Conservation (phyloP, 2,797 vertebrate genomes). For the Setipinna tenuifilis region DNA sequence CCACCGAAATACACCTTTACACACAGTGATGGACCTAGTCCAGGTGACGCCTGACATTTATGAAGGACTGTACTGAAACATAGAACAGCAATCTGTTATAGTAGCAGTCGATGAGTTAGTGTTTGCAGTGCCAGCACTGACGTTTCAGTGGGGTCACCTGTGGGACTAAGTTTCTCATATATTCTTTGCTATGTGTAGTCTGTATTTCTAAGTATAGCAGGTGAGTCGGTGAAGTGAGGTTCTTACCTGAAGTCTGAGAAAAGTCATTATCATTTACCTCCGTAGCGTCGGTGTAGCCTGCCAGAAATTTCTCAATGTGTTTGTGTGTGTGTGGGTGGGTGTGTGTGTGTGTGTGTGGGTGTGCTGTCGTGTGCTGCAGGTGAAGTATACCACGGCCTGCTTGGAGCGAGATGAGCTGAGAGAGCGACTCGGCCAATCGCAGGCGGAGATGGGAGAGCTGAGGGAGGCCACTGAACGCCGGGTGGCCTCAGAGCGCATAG, state of each 20-base stretch:
- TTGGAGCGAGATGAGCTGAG: constrained; percentile 79
- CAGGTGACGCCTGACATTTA: no score
- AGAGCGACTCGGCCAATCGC: constrained; percentile 70
- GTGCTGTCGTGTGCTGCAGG: constrained; percentile 64
- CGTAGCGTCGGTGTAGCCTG: background rate
- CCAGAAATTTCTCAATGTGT: background rate
- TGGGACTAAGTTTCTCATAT: no score
- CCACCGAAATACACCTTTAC: no score
- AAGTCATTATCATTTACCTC: background rate
- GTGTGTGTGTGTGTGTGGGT: background rate
- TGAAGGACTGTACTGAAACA: no score
- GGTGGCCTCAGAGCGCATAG: constrained; percentile 82
- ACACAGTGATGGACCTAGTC: no score
- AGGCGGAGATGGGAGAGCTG: constrained; percentile 80
- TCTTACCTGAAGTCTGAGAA: no score
- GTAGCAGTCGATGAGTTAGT: no score
- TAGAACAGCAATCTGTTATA: no score
- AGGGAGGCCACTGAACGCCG: constrained; percentile 79
- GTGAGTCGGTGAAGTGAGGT: no score
- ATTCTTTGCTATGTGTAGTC: background rate
- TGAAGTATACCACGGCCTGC: constrained; percentile 79
- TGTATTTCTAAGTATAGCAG: background rate
- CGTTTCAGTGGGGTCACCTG: no score
- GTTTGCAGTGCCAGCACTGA: no score
- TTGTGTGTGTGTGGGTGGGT: background rate